Base-by-base conservation (phyloP, 2,888 invertebrate genomes). In the Heliothis peltigera region DNA sequence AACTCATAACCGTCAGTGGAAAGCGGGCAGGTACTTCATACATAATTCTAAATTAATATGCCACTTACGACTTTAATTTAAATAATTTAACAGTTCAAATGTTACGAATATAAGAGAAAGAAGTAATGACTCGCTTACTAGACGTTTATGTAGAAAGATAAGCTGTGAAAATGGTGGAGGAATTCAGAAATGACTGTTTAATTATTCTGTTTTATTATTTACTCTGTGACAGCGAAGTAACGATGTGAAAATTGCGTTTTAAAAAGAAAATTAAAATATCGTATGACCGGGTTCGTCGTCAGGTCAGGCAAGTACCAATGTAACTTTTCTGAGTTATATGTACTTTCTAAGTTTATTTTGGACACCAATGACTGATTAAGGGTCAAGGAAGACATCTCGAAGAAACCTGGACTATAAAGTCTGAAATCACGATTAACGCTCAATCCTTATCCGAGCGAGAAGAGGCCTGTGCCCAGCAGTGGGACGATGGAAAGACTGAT, bases 201-300 rank as follows among this genome's bases (percentile, higher is more conserved):
- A 39, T 10, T 39, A 39, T 39, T 39, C 39, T 39, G n/a, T 15
- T 32, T 32, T 32, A 12, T 32, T 32, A 28, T 32, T 39, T 39
- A n/a, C 15, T 39, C 39, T 39, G 39, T 39, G 15, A n/a, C 39
- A 39, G 39, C 8, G 17, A 15, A n/a, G 6, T 42, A 51, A 46
- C 51, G n/a, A 54, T 43, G 35, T 49, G 43, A 56, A 49, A 17
- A 55, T 7, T 25, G 12, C 10, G 18, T 21, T 19, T 12, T 18
- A 25, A 1, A 15, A 51, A n/a, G 4, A 32, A 51, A 54, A 42
- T 54, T 0, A 19, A 10, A 25, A 19, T 32, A 39, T 8, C 46
- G 54, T 71, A 61, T 61, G 54, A 70, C 53, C 19, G 12, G 1
- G 1, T n/a, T n/a, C n/a, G n/a, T n/a, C n/a, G n/a, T n/a, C n/a